Evolutionary conservation across 2,113 vertebrate genomes (phyloP), one percentile per base, ranked within the genome.

Genomic region (Oostethus manadensis): DNA sequence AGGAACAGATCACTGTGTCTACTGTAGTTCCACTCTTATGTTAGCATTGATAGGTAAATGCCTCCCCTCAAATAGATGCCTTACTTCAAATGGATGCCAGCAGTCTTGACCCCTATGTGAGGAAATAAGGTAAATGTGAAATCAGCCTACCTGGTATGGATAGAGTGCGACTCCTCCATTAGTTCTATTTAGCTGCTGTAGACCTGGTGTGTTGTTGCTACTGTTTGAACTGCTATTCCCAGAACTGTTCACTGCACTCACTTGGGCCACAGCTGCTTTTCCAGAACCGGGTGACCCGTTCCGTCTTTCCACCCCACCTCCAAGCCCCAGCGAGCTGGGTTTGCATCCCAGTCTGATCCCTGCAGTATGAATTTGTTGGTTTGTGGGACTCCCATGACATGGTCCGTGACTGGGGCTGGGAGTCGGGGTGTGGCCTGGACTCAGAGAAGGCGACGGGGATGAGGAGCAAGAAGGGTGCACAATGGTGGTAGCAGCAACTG

Each of bases 141-240:
- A 23, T 18, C n/a, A 16, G 71, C 90, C 86, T 88, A 98, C 96
- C 91, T 98, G 94, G 80, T 97, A 98, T 0, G 97, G 96, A 79
- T 96, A 97, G 20, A 98, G 90, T 21, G 95, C 97, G 58, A 99
- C 92, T 0, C 94, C 92, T 1, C 94, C 97, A 22, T 96, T 96
- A 0, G 90, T 89, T 75, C 93, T 89, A 15, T 92, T 93, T 81
- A 92, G 80, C 77, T 94, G 93, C 43, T 94, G 94, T 74, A 96
- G 94, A 70, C 92, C 90, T 66, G 91, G 89, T 0, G 92, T 89
- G 79, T 81, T 81, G 42, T 62, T 74, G 59, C 77, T 68, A 64
- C 73, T 68, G 70, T 56, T 78, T 18, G 68, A 61, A 0, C 90
- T 90, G 50, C 89, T 91, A 1, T 90, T 93, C 76, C 86, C 90